These are phyloP conservation scores for Bettongia penicillata DNA, from an alignment of 2,113 vertebrate genomes.

Conservation along the genomic window DNA sequence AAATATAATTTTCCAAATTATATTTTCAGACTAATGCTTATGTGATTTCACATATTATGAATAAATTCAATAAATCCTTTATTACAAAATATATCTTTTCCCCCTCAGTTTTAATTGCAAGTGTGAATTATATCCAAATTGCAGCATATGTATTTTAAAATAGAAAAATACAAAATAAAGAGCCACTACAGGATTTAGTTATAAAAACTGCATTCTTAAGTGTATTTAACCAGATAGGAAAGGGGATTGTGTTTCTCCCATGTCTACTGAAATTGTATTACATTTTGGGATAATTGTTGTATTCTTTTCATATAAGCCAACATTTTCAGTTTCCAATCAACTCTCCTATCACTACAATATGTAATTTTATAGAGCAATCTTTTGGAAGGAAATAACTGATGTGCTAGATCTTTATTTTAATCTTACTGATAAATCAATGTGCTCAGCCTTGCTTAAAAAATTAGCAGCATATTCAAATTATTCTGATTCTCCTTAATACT, in stretches of 20 bases:
- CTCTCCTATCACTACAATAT: conserved; percentile 17
- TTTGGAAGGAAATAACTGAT: conserved; percentile 51
- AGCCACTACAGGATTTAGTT: neutral
- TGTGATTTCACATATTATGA: conserved; percentile 55
- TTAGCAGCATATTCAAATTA: conserved; percentile 33
- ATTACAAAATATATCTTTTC: neutral
- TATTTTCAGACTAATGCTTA: conserved; percentile 58
- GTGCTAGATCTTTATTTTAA: conserved; percentile 48
- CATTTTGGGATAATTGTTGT: conserved; percentile 57
- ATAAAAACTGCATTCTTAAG: conserved; percentile 63
- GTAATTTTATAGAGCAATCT: conserved; percentile 63
- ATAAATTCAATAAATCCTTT: conserved; percentile 56
- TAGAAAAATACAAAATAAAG: conserved; percentile 32
- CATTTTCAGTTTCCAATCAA: conserved; percentile 44
- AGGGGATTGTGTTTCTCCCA: conserved; percentile 59
- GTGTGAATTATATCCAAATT: conserved; percentile 33
- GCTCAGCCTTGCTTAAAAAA: conserved; percentile 37
- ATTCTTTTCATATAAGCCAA: conserved; percentile 63
- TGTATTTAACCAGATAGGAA: conserved; percentile 69
- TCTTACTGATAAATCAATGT: conserved; percentile 45
- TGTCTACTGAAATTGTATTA: conserved; percentile 65
- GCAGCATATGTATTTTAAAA: conserved; percentile 51
- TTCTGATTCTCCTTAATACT: conserved; percentile 36
- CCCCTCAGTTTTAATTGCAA: conserved; percentile 39
- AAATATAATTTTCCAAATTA: conserved; percentile 69